Percentiles rank a stretch among this genome's conserved stretches.
Conservation (phyloP, 2,888 invertebrate genomes). For the Lithophane ornitopus region DNA sequence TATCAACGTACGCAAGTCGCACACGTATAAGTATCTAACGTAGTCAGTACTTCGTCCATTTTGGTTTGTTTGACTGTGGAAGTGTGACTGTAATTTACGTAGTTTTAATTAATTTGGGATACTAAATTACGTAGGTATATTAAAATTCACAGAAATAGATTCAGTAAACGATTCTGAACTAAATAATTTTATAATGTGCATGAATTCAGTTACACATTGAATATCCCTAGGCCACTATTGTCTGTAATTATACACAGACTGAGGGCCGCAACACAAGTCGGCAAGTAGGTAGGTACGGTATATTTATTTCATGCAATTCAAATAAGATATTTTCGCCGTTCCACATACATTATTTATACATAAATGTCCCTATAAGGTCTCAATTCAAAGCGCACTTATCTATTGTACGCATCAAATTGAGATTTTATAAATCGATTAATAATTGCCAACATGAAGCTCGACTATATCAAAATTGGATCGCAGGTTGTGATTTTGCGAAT, state of each 20-base stretch:
- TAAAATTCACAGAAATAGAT: too few species aligned
- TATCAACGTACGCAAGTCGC: too few species aligned
- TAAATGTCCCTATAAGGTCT: constrained; percentile 1
- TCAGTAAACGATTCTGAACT: too few species aligned
- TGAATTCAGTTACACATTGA: too few species aligned
- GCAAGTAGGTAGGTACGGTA: neutral
- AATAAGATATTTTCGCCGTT: neutral
- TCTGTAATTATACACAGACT: neutral
- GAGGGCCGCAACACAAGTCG: neutral
- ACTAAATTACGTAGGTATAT: too few species aligned
- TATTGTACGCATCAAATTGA: constrained; percentile 36
- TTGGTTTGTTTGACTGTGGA: too few species aligned
- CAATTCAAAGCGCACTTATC: constrained; percentile 22
- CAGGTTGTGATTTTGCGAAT: constrained; percentile 38
- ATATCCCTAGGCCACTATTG: neutral
- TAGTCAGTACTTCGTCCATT: too few species aligned
- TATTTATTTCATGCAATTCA: constrained; percentile 11
- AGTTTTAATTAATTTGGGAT: too few species aligned
- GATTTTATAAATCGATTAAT: constrained; percentile 37
- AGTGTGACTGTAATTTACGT: too few species aligned
- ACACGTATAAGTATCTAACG: too few species aligned
- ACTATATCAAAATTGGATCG: constrained; percentile 43
- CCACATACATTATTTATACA: constrained; percentile 8
- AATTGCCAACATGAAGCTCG: constrained; percentile 33
- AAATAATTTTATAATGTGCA: too few species aligned